phyloP scores from a whole-genome alignment of 1,140 invertebrate species.

The Drosophila malerkotliana region DNA sequence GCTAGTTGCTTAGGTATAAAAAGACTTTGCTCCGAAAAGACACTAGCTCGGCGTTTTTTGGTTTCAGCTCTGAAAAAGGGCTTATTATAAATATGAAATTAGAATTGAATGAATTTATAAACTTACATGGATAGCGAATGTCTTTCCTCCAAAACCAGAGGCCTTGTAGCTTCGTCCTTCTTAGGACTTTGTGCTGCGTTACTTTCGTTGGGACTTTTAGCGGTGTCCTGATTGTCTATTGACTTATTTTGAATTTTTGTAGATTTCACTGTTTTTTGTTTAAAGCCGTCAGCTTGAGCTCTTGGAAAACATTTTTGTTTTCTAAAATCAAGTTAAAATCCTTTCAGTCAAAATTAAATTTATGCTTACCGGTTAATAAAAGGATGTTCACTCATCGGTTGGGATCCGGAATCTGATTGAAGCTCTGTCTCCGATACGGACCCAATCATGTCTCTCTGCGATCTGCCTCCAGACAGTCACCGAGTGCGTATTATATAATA shows the following conservation, averaged over 20 bases:
- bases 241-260: not conserved
- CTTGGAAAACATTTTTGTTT: not conserved
- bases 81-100: not conserved
- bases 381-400: conserved; percentile 17
- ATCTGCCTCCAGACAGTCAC: conserved; percentile 29
- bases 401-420: conserved; percentile 11
- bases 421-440: conserved; percentile 25
- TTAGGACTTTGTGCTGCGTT: not conserved
- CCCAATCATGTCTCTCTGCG: conserved; percentile 46
- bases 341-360: not conserved
- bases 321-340: not conserved
- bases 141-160: conserved; percentile 52
- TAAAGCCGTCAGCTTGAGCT: not conserved
- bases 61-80: conserved; percentile 47
- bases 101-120: not conserved
- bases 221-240: not conserved
- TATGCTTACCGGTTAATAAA: conserved; percentile 21
- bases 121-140: conserved; percentile 61
- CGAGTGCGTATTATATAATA: conserved; percentile 19
- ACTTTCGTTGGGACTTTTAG: not conserved
- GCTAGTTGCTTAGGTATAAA: conserved; percentile 69
- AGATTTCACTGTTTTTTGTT: not conserved
- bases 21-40: conserved; percentile 48
- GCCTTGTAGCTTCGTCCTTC: conserved; percentile 30
- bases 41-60: conserved; percentile 64